Base-by-base conservation (phyloP, 2,113 vertebrate genomes). In the Saccopteryx bilineata region DNA sequence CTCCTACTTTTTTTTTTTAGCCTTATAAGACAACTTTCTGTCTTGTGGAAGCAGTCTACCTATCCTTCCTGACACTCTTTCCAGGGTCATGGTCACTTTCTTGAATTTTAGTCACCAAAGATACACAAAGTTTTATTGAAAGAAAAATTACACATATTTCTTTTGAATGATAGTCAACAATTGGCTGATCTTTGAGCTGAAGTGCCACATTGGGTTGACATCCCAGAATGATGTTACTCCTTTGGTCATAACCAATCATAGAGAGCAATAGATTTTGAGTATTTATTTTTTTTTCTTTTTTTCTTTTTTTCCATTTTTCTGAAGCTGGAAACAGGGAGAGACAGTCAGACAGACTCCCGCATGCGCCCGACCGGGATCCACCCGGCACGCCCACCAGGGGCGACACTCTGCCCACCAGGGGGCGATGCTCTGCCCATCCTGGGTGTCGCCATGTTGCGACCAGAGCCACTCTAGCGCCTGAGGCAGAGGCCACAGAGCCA, bases 71-170 rank as follows among this genome's bases (percentile, higher is more conserved):
- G 52, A 31, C 13, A 31, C 28, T 78, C 76, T 68, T 39, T 7
- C 63, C 11, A 50, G 71, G 52, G 46, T 9, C 5, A 18, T 33
- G 33, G 12, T 28, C 74, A 17, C 28, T 75, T 68, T 79, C 46
- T 87, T 90, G 65, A 95, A 84, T 90, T 90, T 87, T 33, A 84
- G 65, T 75, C 80, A 71, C 19, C 54, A 84, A 23, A 84, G 31
- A 26, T 28, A 56, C 11, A 23, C 23, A 48, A 52, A 52, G 39
- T 68, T 92, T 92, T 58, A 90, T 52, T 94, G 23, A 26, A 84
- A 87, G 63, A 33, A 82, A 83, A 81, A 83, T 74, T 33, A 78
- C 8, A 58, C 7, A 39, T 33, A 31, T 84, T 88, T 83, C 11
- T 88, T 96, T 71, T 87, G 46, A 87, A 69, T 71, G 75, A 60